Percentiles rank a stretch among this genome's conserved stretches.
These are phyloP conservation scores for Thaleichthys pacificus DNA, from an alignment of 2,797 vertebrate genomes.

Conservation along the genomic window DNA sequence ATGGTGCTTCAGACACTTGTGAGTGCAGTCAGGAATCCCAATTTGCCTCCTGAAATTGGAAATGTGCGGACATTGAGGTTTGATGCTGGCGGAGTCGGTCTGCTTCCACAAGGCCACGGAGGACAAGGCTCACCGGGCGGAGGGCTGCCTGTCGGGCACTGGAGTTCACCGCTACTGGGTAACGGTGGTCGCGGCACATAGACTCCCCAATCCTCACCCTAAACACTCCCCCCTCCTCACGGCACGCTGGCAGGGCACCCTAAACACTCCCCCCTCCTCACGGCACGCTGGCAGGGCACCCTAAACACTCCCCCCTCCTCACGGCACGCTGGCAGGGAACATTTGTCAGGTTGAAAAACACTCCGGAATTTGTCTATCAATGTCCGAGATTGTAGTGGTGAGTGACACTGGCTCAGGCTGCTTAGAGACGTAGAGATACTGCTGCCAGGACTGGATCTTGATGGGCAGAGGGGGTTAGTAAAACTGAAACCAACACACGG, in stretches of 20 bases:
- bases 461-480: not conserved
- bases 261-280: too few species aligned
- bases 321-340: too few species aligned
- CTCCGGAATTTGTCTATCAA: not conserved
- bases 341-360: too few species aligned
- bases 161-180: constrained; percentile 21
- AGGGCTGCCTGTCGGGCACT: constrained; percentile 27
- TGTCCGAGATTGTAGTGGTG: not conserved
- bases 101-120: constrained; percentile 56
- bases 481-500: not conserved
- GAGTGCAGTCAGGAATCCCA: constrained; percentile 73
- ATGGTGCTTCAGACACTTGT: constrained; percentile 77
- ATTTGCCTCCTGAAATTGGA: constrained; percentile 78
- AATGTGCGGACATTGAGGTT: constrained; percentile 71
- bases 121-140: constrained; percentile 51
- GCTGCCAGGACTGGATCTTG: too few species aligned
- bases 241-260: too few species aligned
- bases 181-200: not conserved
- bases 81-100: constrained; percentile 64
- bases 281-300: too few species aligned
- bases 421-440: not conserved
- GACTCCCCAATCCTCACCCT: not conserved
- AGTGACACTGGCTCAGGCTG: not conserved
- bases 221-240: not conserved
- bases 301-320: not conserved